Conservation (phyloP, 1,140 invertebrate species). For the Holotrichia oblita region DNA sequence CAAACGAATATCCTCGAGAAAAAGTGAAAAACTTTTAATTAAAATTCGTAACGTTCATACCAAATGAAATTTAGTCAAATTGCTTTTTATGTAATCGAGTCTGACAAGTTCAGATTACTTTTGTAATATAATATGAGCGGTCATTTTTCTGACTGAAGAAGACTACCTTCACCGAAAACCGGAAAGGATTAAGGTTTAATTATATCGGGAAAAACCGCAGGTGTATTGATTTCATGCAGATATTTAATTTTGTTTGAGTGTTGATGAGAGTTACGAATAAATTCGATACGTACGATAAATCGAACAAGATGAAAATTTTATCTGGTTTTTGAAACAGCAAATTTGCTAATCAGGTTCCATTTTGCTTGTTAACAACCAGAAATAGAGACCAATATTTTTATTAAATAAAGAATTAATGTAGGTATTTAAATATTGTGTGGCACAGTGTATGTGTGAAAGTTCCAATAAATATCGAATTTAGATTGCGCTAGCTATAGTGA, state of each 20-base stretch:
- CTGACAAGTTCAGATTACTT: constrained; percentile 10
- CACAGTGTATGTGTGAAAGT: too few species aligned
- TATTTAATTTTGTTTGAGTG: background rate
- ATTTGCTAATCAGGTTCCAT: too few species aligned
- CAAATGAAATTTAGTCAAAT: constrained; percentile 2
- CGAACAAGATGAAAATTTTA: too few species aligned
- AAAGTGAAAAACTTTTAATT: background rate
- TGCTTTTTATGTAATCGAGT: constrained; percentile 3
- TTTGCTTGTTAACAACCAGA: too few species aligned
- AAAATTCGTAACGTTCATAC: background rate
- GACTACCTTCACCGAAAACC: background rate
- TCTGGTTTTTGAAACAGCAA: too few species aligned
- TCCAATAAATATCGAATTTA: too few species aligned
- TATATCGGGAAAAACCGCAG: background rate
- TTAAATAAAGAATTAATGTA: too few species aligned
- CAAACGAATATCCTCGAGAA: background rate
- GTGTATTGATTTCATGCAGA: background rate
- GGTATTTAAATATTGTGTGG: too few species aligned
- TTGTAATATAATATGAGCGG: background rate
- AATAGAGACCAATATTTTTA: too few species aligned
- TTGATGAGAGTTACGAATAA: background rate
- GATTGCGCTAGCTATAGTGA: too few species aligned
- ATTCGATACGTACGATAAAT: too few species aligned
- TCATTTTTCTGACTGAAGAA: background rate
- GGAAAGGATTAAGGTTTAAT: background rate